Base-by-base conservation (phyloP, 2,888 invertebrate genomes). In the Aphidius colemani region DNA sequence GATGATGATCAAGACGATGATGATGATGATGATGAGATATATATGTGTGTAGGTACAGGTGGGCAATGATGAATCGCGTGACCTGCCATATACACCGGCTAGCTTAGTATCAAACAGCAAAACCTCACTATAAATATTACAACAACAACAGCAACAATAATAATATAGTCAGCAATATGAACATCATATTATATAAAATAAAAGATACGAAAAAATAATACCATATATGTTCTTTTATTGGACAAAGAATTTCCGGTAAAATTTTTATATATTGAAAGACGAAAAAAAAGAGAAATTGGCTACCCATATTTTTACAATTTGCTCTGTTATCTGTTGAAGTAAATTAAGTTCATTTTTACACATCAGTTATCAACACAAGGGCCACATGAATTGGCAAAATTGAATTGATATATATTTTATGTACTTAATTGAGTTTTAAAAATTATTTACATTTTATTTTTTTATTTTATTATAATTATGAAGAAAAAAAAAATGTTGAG, bases 201-300 rank as follows among this genome's bases (percentile, higher is more conserved):
- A 18, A 18, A 18, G 2, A 18, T 18, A 18, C 2, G 2, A 18
- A 18, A 18, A 18, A 5, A 30, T 30, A 3, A 30, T 30, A 30
- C 5, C 5, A 30, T 30, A 30, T 5, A 30, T 30, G 30, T 30
- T 5, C 5, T 30, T 30, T 30, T 60, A 44, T 44, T 51, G 51
- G 51, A 63, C 62, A 63, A 63, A 63, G 62, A 63, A 57, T 57
- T 63, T 63, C 62, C 62, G 57, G 62, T 30, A 30, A 30, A 30
- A 30, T 30, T 30, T 30, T 30, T 40, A 43, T 43, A 49, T 18
- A 18, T 18, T 18, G 2, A 18, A 18, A 18, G 13, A 18, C 1
- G 13, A 18, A 18, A 18, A 18, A 18, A 18, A 18, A 18, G 2
- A 18, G 13, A 2, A 18, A 18, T 18, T 18, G 13, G 2, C 13